These are phyloP conservation scores for Drosophila lacertosa DNA, from an alignment of 1,140 invertebrate species.

Conservation along the genomic window DNA sequence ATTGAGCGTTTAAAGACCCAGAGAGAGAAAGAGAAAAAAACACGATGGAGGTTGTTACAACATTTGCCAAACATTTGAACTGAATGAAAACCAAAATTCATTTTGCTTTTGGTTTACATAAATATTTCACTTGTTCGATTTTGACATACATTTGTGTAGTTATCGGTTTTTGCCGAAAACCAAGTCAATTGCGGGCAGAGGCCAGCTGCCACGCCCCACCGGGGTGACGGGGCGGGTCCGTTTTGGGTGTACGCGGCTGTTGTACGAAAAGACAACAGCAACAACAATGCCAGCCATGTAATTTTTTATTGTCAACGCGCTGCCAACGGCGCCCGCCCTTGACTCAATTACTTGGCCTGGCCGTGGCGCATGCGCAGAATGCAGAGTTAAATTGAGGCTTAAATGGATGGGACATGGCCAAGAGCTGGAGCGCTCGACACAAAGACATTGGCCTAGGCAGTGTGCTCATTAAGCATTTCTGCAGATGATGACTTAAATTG, in stretches of 20 bases:
- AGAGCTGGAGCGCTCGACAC: not conserved
- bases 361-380: constrained; percentile 70
- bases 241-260: constrained; percentile 26
- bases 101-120: constrained; percentile 30
- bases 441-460: constrained; percentile 39
- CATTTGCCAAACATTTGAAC: constrained; percentile 48
- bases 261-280: constrained; percentile 17
- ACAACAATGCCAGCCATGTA: constrained; percentile 43
- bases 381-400: constrained; percentile 31
- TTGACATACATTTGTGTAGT: constrained; percentile 42
- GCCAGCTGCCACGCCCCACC: constrained; percentile 26
- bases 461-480: not conserved
- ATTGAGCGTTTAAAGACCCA: not conserved
- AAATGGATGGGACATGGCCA: constrained; percentile 7
- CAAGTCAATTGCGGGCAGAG: constrained; percentile 39
- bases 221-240: not conserved
- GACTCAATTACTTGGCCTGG: constrained; percentile 68
- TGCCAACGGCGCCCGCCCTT: constrained; percentile 62
- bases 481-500: not conserved
- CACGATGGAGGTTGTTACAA: constrained; percentile 35
- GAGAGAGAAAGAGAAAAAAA: not conserved
- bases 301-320: constrained; percentile 56
- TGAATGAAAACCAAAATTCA: constrained; percentile 4
- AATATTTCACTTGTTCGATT: constrained; percentile 27
- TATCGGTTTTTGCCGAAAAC: constrained; percentile 42